Conservation (phyloP, 2,888 invertebrate genomes). For the Epinotia nisella region DNA sequence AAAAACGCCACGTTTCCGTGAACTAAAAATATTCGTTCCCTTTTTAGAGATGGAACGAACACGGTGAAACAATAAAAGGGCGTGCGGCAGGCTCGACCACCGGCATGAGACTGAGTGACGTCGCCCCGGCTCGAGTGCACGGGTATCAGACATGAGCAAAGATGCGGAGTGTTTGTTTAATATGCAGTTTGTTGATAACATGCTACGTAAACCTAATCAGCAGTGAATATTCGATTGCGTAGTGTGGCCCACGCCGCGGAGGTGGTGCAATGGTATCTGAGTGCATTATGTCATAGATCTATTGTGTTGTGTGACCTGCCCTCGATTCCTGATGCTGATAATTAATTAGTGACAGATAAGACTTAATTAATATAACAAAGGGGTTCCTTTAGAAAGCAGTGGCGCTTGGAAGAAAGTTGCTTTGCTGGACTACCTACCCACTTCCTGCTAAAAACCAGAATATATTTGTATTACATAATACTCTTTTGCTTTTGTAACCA, state of each 20-base stretch:
- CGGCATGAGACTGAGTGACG: constrained; percentile 65
- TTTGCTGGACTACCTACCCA: neutral
- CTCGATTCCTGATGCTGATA: constrained; percentile 7
- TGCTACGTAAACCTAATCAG: constrained; percentile 13
- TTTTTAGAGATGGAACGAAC: constrained; percentile 66
- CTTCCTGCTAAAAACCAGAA: neutral
- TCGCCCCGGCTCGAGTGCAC: constrained; percentile 37
- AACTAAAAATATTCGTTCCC: constrained; percentile 69
- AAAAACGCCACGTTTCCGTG: constrained; percentile 66
- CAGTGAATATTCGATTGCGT: constrained; percentile 14
- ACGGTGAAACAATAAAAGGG: constrained; percentile 61
- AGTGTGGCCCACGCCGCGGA: constrained; percentile 6
- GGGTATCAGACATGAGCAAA: constrained; percentile 31
- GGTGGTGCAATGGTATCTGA: constrained; percentile 17
- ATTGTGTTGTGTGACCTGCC: constrained; percentile 30
- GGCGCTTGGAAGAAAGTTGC: neutral
- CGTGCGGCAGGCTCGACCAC: constrained; percentile 71
- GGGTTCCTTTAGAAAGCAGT: neutral
- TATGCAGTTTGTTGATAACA: constrained; percentile 38
- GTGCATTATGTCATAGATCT: constrained; percentile 32
- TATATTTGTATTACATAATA: too few species aligned
- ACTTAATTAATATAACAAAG: constrained; percentile 21
- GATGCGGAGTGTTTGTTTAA: constrained; percentile 37
- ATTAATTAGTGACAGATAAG: constrained; percentile 22
- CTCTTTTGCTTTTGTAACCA: too few species aligned